A percentile compares a stretch with the other conserved stretches of the same genome.
Evolutionary conservation across 2,888 invertebrate species (phyloP).

Genomic region (Maniola hyperantus): DNA sequence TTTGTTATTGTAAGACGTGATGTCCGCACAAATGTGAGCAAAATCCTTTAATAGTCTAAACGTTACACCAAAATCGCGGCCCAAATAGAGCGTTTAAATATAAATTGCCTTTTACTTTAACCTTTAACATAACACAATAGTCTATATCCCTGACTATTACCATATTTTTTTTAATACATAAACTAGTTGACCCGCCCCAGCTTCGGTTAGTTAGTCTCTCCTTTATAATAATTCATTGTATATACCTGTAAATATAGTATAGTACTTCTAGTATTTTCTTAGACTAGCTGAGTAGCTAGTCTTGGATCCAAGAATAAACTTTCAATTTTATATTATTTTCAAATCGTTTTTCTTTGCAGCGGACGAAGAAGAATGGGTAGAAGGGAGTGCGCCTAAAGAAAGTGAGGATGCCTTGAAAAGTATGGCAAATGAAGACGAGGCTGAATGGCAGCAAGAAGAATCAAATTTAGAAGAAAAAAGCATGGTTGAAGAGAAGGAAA

Average conservation of each 20-base stretch:
- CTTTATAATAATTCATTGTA: too few species aligned
- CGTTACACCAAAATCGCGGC: constrained; percentile 24
- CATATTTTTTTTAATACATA: background rate
- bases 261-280: too few species aligned
- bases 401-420: constrained; percentile 34
- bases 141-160: background rate
- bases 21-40: constrained; percentile 49
- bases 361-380: constrained; percentile 75
- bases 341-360: constrained; percentile 51
- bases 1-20: constrained; percentile 50
- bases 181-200: too few species aligned
- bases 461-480: constrained; percentile 45
- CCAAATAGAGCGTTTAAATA: constrained; percentile 30
- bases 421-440: constrained; percentile 28
- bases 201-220: too few species aligned
- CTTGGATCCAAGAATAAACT: background rate
- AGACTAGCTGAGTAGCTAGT: too few species aligned
- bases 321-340: constrained; percentile 33
- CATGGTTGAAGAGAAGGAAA: constrained; percentile 34
- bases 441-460: constrained; percentile 41
- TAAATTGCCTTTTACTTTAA: constrained; percentile 27
- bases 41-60: constrained; percentile 54
- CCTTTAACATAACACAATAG: background rate
- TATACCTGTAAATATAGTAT: too few species aligned
- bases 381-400: constrained; percentile 43